These are phyloP conservation scores for Urechis unicinctus DNA, from an alignment of 2,888 invertebrate species.

Conservation along the genomic window DNA sequence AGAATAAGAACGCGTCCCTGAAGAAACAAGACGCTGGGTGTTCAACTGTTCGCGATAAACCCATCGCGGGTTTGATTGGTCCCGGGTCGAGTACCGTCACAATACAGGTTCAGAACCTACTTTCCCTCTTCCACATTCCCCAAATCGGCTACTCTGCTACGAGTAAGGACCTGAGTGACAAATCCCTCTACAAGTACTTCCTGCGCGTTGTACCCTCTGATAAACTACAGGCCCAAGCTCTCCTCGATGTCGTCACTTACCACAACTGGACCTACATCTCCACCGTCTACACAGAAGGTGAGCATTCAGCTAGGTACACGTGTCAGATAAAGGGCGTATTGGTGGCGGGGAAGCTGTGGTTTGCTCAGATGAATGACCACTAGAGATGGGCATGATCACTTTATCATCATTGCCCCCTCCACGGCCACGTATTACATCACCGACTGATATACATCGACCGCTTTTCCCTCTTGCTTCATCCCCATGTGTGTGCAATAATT, in stretches of 20 bases:
- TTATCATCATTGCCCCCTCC: too few relatives aligned
- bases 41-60: constrained; percentile 23
- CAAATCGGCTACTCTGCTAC: constrained; percentile 76
- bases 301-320: constrained; percentile 24
- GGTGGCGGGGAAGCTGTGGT: neutral
- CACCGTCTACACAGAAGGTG: constrained; percentile 69
- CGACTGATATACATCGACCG: too few relatives aligned
- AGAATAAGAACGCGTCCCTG: constrained; percentile 4
- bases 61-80: constrained; percentile 66
- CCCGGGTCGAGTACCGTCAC: constrained; percentile 70
- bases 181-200: constrained; percentile 69
- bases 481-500: too few relatives aligned
- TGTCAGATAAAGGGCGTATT: neutral
- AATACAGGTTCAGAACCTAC: constrained; percentile 65
- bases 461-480: too few relatives aligned
- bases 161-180: constrained; percentile 68
- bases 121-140: constrained; percentile 63
- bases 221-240: constrained; percentile 68
- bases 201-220: constrained; percentile 73
- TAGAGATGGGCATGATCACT: too few relatives aligned
- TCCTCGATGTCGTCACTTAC: constrained; percentile 56
- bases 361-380: too few relatives aligned
- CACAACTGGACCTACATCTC: constrained; percentile 73
- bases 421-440: too few relatives aligned
- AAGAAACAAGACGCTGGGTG: neutral